A percentile compares a stretch with the other conserved stretches of the same genome.
These are phyloP conservation scores for Colaptes auratus DNA, from an alignment of 2,113 vertebrate genomes.

Conservation along the genomic window DNA sequence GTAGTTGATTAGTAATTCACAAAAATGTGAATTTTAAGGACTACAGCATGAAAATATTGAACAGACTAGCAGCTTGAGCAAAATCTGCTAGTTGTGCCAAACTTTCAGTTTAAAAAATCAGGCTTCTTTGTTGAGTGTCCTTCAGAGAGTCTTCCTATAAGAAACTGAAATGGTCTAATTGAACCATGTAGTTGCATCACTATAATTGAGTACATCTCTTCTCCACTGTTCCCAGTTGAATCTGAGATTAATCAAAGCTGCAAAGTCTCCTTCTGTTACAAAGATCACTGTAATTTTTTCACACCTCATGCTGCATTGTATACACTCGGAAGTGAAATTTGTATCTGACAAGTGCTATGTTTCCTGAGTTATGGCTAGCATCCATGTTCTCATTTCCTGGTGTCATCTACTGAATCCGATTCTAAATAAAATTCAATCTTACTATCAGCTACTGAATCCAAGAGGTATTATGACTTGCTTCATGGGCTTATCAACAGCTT, in stretches of 20 bases:
- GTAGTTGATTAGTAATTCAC: not conserved
- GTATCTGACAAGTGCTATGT: slow-evolving; percentile 14
- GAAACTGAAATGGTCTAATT: not conserved
- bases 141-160: not conserved
- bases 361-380: slow-evolving; percentile 31
- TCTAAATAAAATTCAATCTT: slow-evolving; percentile 15
- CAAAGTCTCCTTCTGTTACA: not conserved
- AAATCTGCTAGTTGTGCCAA: not conserved
- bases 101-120: not conserved
- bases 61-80: not conserved
- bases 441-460: not conserved
- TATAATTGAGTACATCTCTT: not conserved
- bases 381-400: not conserved
- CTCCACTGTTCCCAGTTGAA: not conserved
- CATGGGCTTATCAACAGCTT: not conserved
- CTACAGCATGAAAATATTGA: not conserved
- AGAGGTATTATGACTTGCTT: not conserved
- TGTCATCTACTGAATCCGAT: slow-evolving; percentile 14
- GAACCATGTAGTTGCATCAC: not conserved
- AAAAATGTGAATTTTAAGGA: not conserved
- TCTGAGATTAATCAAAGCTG: not conserved
- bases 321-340: slow-evolving; percentile 1
- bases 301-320: not conserved
- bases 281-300: not conserved
- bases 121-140: not conserved